phyloP scores from a whole-genome alignment of 2,888 invertebrate genomes.

The Tuberolachnus salignus region DNA sequence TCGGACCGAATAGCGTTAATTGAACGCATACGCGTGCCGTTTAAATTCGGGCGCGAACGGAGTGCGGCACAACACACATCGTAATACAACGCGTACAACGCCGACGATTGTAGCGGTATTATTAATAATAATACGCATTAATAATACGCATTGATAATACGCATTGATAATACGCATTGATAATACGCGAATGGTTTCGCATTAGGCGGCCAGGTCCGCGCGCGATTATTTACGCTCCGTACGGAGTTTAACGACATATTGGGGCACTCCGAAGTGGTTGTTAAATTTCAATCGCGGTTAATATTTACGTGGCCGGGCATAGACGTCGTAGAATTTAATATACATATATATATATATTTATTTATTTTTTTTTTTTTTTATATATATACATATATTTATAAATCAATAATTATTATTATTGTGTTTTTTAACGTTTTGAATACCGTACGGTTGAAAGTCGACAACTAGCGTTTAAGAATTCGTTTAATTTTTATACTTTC shows the following conservation, averaged over 20 bases:
- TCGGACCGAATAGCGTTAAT: not conserved
- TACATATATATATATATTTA: no score
- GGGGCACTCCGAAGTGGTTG: not conserved
- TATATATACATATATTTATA: not conserved
- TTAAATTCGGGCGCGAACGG: not conserved
- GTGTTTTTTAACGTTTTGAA: not conserved
- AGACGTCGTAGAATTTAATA: not conserved
- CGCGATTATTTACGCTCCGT: no score
- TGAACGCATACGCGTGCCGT: not conserved
- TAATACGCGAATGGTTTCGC: no score
- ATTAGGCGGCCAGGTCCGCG: no score
- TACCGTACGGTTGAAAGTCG: not conserved
- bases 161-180: no score
- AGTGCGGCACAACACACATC: no score
- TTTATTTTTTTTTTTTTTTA: no score
- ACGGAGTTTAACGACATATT: not conserved
- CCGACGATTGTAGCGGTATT: no score
- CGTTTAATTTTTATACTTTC: not conserved
- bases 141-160: no score
- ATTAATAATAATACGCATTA: no score
- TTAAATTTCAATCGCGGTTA: slow-evolving; percentile 29
- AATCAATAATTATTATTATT: not conserved
- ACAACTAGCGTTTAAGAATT: not conserved
- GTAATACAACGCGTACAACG: no score
- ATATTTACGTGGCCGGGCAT: not conserved